phyloP scores from a whole-genome alignment of 2,797 vertebrate genomes.

The Clarias laeviceps region DNA sequence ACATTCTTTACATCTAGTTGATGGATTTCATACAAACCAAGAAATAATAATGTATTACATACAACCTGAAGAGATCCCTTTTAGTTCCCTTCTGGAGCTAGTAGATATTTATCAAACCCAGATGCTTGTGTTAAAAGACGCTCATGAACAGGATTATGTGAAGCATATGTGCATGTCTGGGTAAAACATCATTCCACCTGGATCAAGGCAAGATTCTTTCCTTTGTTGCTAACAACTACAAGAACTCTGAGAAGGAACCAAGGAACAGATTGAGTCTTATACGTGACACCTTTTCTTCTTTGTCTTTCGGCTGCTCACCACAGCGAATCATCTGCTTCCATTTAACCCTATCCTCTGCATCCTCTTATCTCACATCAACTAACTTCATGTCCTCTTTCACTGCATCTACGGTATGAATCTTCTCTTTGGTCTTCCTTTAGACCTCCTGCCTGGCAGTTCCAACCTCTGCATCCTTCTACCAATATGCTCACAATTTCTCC shows the following conservation, averaged over 20 bases:
- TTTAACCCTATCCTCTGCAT: too few relatives aligned
- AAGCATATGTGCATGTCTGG: constrained; percentile 21
- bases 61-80: not conserved
- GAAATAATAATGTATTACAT: not conserved
- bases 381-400: too few relatives aligned
- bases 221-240: not conserved
- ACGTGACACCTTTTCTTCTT: not conserved
- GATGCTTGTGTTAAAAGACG: constrained; percentile 29
- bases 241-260: not conserved
- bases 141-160: constrained; percentile 10
- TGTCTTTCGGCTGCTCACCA: too few relatives aligned
- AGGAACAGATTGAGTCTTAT: not conserved
- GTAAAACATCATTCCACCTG: constrained; percentile 30
- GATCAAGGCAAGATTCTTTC: not conserved
- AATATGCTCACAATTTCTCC: too few relatives aligned
- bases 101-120: constrained; percentile 26
- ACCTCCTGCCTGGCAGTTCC: too few relatives aligned
- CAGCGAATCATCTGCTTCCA: too few relatives aligned
- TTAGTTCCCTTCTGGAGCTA: not conserved
- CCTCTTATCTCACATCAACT: too few relatives aligned
- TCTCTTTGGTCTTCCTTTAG: too few relatives aligned
- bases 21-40: not conserved
- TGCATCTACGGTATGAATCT: too few relatives aligned
- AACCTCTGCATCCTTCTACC: too few relatives aligned
- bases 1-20: not conserved